These are phyloP conservation scores for Campoplex nolae DNA, from an alignment of 2,888 invertebrate genomes.

Conservation along the genomic window DNA sequence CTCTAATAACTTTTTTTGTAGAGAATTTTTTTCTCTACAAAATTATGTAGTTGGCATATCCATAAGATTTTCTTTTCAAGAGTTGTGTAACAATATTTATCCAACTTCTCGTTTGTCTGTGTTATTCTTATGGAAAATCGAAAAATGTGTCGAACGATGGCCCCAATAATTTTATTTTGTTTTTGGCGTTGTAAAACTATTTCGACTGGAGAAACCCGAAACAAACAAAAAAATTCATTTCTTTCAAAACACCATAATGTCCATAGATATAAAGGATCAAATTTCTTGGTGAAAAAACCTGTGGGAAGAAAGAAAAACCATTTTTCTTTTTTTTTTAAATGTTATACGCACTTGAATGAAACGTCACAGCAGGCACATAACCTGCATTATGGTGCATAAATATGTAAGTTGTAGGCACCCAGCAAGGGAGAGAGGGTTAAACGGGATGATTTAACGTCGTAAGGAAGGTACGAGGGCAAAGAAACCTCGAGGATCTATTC, in stretches of 20 bases:
- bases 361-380: slow-evolving; percentile 25
- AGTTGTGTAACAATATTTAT: too few relatives aligned
- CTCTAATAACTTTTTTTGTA: too few relatives aligned
- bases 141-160: too few relatives aligned
- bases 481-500: slow-evolving; percentile 57
- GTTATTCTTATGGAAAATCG: too few relatives aligned
- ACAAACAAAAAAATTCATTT: too few relatives aligned
- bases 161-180: too few relatives aligned
- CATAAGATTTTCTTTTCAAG: too few relatives aligned
- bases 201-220: too few relatives aligned
- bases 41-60: too few relatives aligned
- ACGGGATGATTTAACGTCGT: slow-evolving; percentile 74
- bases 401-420: slow-evolving; percentile 52
- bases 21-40: too few relatives aligned
- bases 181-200: too few relatives aligned
- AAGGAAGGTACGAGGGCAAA: slow-evolving; percentile 58
- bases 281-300: not conserved
- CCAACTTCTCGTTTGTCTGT: too few relatives aligned
- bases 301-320: not conserved
- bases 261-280: not conserved
- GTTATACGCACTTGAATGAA: not conserved
- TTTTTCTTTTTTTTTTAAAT: not conserved
- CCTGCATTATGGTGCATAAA: slow-evolving; percentile 53
- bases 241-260: not conserved
- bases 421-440: slow-evolving; percentile 69